Conservation (phyloP, 2,888 invertebrate genomes). For the Trichopoda pennipes region DNA sequence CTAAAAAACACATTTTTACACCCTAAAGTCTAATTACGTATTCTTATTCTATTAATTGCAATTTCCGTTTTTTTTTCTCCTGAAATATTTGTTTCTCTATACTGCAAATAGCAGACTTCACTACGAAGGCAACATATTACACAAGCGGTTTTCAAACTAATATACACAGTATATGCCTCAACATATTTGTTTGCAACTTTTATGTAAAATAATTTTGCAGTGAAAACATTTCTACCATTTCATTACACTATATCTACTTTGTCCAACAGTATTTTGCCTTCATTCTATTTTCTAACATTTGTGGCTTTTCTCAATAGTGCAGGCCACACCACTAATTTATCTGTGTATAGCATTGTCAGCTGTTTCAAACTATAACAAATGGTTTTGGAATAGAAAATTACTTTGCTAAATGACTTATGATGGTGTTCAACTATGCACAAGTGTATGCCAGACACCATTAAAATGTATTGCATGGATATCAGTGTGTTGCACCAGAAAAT, state of each 20-base stretch:
- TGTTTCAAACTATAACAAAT: constrained; percentile 67
- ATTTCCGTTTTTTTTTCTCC: constrained; percentile 11
- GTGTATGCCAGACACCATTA: constrained; percentile 44
- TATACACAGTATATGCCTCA: constrained; percentile 9
- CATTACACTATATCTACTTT: constrained; percentile 1
- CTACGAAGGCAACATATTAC: constrained; percentile 39
- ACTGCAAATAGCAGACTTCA: constrained; percentile 22
- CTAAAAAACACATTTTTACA: neutral
- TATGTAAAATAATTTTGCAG: constrained; percentile 59
- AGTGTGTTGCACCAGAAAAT: neutral
- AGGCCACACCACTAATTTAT: constrained; percentile 66
- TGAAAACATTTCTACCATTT: neutral
- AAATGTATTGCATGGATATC: constrained; percentile 38
- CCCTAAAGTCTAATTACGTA: neutral
- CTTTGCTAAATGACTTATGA: constrained; percentile 67
- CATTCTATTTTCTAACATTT: constrained; percentile 47
- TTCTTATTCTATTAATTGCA: constrained; percentile 18
- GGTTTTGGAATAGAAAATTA: constrained; percentile 63
- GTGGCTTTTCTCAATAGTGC: constrained; percentile 54
- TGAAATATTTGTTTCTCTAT: constrained; percentile 41
- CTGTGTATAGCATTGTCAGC: constrained; percentile 65
- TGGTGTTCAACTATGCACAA: constrained; percentile 31
- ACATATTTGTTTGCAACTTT: constrained; percentile 53
- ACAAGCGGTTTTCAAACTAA: constrained; percentile 50
- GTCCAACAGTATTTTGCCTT: constrained; percentile 12